Percentiles rank a stretch among this genome's conserved stretches.
phyloP scores from a whole-genome alignment of 2,113 vertebrate species.

The Hippocampus guttulatus region DNA sequence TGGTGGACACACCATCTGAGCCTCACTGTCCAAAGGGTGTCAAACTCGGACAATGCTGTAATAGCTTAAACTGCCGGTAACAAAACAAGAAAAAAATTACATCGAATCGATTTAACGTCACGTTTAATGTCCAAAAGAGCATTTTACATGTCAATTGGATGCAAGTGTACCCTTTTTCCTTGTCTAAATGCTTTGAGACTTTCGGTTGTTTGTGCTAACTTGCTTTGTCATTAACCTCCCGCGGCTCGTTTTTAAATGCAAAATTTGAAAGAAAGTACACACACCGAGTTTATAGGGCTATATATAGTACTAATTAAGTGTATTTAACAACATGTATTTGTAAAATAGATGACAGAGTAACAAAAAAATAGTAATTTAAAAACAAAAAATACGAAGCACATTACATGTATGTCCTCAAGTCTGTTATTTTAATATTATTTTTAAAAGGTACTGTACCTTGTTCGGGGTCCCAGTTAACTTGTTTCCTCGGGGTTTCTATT shows the following conservation, averaged over 20 bases:
- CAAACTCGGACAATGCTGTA: not conserved
- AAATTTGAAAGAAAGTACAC: not conserved
- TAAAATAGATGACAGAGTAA: not conserved
- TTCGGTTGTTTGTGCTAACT: not conserved
- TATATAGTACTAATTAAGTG: not conserved
- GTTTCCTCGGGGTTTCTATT: slow-evolving; percentile 92
- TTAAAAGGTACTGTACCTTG: slow-evolving; percentile 82
- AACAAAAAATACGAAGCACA: no score
- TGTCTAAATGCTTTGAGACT: not conserved
- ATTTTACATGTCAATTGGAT: not conserved
- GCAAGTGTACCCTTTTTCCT: not conserved
- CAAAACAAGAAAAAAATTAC: not conserved
- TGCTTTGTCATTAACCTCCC: not conserved
- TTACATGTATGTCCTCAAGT: not conserved
- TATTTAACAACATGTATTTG: not conserved
- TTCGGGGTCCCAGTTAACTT: slow-evolving; percentile 95
- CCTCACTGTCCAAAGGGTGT: slow-evolving; percentile 7
- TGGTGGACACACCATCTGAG: slow-evolving; percentile 45
- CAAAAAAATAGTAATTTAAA: not conserved
- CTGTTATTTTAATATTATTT: not conserved
- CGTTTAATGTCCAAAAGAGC: not conserved
- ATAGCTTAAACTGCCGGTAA: not conserved
- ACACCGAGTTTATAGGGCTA: not conserved
- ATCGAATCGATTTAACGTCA: no score
- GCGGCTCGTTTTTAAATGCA: not conserved